These are phyloP conservation scores for Holacanthella duospinosa DNA, from an alignment of 2,888 invertebrate species.

Conservation along the genomic window DNA sequence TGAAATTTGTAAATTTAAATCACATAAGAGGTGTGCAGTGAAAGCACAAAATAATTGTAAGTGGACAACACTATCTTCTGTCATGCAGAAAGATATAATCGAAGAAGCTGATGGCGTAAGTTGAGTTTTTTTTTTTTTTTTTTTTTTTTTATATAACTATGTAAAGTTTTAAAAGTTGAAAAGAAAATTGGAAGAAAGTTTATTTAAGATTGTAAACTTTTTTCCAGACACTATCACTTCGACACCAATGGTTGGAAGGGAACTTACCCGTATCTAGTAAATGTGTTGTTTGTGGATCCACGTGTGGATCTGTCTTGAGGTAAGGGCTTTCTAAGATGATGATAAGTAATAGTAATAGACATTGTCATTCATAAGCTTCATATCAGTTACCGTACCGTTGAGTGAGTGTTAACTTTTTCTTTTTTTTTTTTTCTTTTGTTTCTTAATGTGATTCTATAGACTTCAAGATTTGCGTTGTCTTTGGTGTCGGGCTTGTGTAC, in stretches of 20 bases:
- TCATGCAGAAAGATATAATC: conserved; percentile 85
- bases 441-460: conserved; percentile 40
- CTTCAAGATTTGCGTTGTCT: conserved; percentile 93
- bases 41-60: conserved; percentile 91
- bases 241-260: conserved; percentile 97
- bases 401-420: neutral
- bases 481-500: conserved; percentile 87
- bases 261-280: conserved; percentile 89
- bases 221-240: conserved; percentile 75
- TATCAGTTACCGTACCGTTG: neutral
- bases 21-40: conserved; percentile 81
- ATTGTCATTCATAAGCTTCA: neutral
- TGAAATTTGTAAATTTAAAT: conserved; percentile 95
- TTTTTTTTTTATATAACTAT: too few species aligned
- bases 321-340: conserved; percentile 40
- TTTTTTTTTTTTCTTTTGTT: neutral
- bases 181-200: conserved; percentile 13
- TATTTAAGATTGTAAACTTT: conserved; percentile 20
- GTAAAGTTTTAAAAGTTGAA: too few species aligned
- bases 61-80: conserved; percentile 90
- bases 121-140: conserved; percentile 11
- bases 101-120: conserved; percentile 83
- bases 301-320: conserved; percentile 89
- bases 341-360: too few species aligned
- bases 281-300: conserved; percentile 87